phyloP scores from a whole-genome alignment of 2,113 vertebrate species.

The Gopherus evgoodei region DNA sequence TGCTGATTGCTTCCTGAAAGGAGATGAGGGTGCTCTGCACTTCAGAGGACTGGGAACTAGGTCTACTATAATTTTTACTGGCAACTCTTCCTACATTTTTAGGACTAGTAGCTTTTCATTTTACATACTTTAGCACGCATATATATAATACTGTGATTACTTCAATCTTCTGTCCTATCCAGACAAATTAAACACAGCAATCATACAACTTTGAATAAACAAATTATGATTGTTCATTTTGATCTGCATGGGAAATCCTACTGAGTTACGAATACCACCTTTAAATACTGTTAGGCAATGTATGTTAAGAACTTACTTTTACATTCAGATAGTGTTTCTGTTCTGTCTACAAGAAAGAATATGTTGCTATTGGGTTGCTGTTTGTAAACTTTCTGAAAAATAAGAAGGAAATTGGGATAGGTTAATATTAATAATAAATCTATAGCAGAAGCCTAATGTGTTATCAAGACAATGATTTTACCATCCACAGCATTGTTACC shows the following conservation, averaged over 20 bases:
- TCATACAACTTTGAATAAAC: background rate
- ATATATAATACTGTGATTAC: background rate
- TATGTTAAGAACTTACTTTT: slow-evolving; percentile 86
- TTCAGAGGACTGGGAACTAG: background rate
- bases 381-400: slow-evolving; percentile 90
- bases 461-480: background rate
- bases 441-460: background rate
- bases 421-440: background rate
- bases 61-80: rapidly evolving
- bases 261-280: background rate
- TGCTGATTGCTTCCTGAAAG: background rate
- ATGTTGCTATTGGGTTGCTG: slow-evolving; percentile 96
- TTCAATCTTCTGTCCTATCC: background rate
- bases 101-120: background rate
- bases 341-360: slow-evolving; percentile 91
- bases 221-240: background rate
- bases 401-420: background rate
- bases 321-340: slow-evolving; percentile 84
- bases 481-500: background rate
- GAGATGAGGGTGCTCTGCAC: rapidly evolving
- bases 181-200: background rate
- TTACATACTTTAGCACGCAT: background rate
- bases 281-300: background rate
- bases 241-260: background rate
- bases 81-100: background rate